Percentiles rank a stretch among this genome's conserved stretches.
phyloP scores from a whole-genome alignment of 2,888 invertebrate species.

The Margaritifera margaritifera region DNA sequence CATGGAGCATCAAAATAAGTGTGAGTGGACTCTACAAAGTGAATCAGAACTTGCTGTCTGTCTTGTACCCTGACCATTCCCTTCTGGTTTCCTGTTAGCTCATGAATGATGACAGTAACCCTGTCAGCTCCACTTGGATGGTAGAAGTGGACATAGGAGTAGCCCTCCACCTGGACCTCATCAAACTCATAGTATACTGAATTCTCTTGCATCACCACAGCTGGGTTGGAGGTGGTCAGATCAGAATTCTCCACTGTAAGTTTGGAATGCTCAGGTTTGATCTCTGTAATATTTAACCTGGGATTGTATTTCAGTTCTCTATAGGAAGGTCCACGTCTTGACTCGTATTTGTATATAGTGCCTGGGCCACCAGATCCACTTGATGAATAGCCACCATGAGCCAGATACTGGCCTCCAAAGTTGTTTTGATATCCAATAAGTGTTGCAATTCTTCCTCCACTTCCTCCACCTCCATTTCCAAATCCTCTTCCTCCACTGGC shows the following conservation, averaged over 20 bases:
- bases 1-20: constrained; percentile 60
- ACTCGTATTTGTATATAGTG: constrained; percentile 60
- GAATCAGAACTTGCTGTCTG: constrained; percentile 45
- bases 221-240: constrained; percentile 48
- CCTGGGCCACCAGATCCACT: constrained; percentile 55
- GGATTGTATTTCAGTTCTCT: constrained; percentile 61
- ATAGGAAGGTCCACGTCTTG: constrained; percentile 54
- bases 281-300: constrained; percentile 41
- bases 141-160: constrained; percentile 59
- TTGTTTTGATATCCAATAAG: constrained; percentile 46
- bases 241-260: constrained; percentile 48
- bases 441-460: constrained; percentile 56
- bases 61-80: constrained; percentile 53
- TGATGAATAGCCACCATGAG: constrained; percentile 40
- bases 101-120: constrained; percentile 49
- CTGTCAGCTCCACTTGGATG: constrained; percentile 40
- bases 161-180: constrained; percentile 55
- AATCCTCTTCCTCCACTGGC: constrained; percentile 51
- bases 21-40: constrained; percentile 57
- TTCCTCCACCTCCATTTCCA: constrained; percentile 47
- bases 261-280: constrained; percentile 55
- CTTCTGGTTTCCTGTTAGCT: constrained; percentile 56
- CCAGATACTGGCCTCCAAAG: constrained; percentile 51
- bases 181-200: constrained; percentile 54
- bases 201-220: constrained; percentile 53